Conservation (phyloP, 2,797 vertebrate species). For the Xiphorhynchus erythropygius region DNA sequence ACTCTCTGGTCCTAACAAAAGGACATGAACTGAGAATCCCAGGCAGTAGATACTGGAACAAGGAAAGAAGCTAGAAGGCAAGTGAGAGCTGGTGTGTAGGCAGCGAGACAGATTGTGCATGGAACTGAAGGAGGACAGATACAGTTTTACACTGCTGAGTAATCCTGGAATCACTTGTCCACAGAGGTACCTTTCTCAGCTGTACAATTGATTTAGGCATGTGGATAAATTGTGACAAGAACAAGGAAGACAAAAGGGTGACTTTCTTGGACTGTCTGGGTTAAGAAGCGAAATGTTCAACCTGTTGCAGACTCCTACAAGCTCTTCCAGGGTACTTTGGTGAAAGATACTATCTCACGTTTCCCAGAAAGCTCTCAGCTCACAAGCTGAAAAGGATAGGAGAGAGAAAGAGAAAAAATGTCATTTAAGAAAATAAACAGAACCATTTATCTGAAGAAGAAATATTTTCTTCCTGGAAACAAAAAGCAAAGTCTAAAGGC, state of each 20-base stretch:
- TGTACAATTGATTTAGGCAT: background rate
- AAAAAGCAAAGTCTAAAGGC: background rate
- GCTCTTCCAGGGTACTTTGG: background rate
- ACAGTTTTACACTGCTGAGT: conserved; percentile 11
- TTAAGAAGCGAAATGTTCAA: background rate
- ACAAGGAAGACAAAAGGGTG: background rate
- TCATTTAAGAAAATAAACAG: background rate
- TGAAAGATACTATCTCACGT: background rate
- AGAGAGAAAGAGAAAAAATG: background rate
- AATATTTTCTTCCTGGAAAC: background rate
- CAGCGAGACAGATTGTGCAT: conserved; percentile 25
- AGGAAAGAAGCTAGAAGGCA: background rate
- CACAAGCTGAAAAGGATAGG: background rate
- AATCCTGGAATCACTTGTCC: conserved; percentile 16
- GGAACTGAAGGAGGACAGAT: conserved; percentile 26
- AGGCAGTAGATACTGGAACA: background rate
- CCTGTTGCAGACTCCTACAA: background rate
- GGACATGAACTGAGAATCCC: background rate
- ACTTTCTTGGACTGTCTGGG: background rate
- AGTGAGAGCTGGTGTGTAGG: conserved; percentile 8
- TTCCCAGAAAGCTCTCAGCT: background rate
- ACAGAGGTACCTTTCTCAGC: background rate
- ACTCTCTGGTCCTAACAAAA: background rate
- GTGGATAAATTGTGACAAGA: background rate
- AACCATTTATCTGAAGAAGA: background rate